Percentiles rank a stretch among this genome's conserved stretches.
Conservation (phyloP, 1,140 invertebrate species). For the Nephila pilipes region DNA sequence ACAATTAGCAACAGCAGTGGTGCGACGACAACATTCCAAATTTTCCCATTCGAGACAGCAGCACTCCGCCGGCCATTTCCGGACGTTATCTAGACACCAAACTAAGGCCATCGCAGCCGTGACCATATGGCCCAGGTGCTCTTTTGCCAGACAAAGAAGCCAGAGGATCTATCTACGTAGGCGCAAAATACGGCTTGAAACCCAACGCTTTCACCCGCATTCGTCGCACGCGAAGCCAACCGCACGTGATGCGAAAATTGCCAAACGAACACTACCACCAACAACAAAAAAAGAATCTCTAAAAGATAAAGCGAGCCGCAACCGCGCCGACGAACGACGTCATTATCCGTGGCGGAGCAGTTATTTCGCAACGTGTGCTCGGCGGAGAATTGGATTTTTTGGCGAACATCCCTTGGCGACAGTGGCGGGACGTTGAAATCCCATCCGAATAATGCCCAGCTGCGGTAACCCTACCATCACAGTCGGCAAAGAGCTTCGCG, state of each 20-base stretch:
- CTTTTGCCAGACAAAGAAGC: background rate
- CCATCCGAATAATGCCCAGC: slow-evolving; percentile 34
- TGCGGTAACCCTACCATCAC: slow-evolving; percentile 50
- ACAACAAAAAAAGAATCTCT: background rate
- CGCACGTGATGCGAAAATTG: slow-evolving; percentile 44
- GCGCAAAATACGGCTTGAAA: slow-evolving; percentile 13
- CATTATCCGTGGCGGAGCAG: slow-evolving; percentile 39
- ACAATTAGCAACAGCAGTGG: background rate
- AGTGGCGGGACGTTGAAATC: slow-evolving; percentile 26
- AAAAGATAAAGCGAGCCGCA: slow-evolving; percentile 21
- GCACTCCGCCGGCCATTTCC: background rate
- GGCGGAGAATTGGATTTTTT: background rate
- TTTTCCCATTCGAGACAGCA: background rate
- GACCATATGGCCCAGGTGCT: slow-evolving; percentile 15
- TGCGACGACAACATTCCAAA: background rate
- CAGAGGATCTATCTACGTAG: background rate
- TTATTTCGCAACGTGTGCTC: slow-evolving; percentile 34
- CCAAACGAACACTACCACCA: background rate
- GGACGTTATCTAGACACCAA: background rate
- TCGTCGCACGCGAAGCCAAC: slow-evolving; percentile 28
- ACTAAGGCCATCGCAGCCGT: background rate
- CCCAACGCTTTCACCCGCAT: slow-evolving; percentile 17
- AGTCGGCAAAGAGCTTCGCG: slow-evolving; percentile 50
- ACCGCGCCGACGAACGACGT: slow-evolving; percentile 4
- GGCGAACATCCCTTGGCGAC: slow-evolving; percentile 43